phyloP scores from a whole-genome alignment of 2,888 invertebrate genomes.

The Cosmia trapezina region DNA sequence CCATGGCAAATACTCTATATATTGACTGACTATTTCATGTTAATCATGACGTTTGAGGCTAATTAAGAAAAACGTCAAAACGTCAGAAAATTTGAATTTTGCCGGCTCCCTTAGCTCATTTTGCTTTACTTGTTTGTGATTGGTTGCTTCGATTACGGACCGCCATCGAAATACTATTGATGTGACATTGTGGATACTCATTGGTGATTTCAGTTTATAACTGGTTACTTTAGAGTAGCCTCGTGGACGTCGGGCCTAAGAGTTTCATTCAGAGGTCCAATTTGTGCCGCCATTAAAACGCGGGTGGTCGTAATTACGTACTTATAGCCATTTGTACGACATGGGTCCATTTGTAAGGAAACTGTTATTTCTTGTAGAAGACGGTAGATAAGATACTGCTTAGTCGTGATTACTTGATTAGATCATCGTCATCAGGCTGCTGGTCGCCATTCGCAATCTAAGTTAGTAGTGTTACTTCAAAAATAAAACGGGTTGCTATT shows the following conservation, averaged over 20 bases:
- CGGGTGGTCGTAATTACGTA: slow-evolving; percentile 15
- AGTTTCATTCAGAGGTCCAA: background rate
- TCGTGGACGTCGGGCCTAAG: background rate
- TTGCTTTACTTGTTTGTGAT: too few species aligned
- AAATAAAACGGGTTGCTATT: background rate
- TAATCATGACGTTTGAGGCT: too few species aligned
- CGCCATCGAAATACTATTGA: too few species aligned
- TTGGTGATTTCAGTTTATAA: too few species aligned
- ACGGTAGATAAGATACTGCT: slow-evolving; percentile 10
- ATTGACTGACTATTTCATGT: too few species aligned
- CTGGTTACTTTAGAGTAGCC: background rate
- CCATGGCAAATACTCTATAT: too few species aligned
- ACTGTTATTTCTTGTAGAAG: slow-evolving; percentile 14
- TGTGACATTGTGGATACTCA: too few species aligned
- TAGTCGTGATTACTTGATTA: background rate
- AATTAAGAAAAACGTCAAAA: too few species aligned
- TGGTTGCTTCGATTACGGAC: too few species aligned
- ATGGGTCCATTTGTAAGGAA: background rate
- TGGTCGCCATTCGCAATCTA: background rate
- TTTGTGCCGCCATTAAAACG: slow-evolving; percentile 5
- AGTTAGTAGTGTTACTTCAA: background rate
- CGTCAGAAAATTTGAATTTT: too few species aligned
- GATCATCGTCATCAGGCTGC: background rate
- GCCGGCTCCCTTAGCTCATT: too few species aligned
- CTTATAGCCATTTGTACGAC: slow-evolving; percentile 9